A percentile compares a stretch with the other conserved stretches of the same genome.
These are phyloP conservation scores for Erebia palarica DNA, from an alignment of 2,888 invertebrate genomes.

Conservation along the genomic window DNA sequence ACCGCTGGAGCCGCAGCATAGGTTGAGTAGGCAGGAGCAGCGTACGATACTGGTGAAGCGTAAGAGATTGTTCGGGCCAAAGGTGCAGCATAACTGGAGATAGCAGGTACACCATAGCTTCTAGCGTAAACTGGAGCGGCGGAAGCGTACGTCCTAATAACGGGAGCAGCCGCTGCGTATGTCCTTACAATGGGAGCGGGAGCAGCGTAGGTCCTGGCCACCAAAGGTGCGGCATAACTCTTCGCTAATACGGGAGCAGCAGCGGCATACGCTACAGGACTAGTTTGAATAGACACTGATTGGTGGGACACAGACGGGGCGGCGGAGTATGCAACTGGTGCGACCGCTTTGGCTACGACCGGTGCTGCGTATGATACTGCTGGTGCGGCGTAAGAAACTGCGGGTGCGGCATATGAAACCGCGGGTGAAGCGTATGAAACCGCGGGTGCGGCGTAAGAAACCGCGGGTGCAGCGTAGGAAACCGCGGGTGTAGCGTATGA, in stretches of 20 bases:
- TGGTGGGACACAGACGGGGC: slow-evolving; percentile 47
- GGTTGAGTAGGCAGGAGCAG: slow-evolving; percentile 38
- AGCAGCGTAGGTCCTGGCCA: slow-evolving; percentile 43
- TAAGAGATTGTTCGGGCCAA: slow-evolving; percentile 41
- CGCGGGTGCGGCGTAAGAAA: slow-evolving; percentile 58
- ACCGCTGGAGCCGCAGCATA: slow-evolving; percentile 53
- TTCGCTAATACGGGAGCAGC: slow-evolving; percentile 61
- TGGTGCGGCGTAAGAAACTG: slow-evolving; percentile 44
- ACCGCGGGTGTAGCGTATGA: slow-evolving; percentile 41
- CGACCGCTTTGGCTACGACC: slow-evolving; percentile 60
- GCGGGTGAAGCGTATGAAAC: slow-evolving; percentile 52
- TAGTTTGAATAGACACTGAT: slow-evolving; percentile 43
- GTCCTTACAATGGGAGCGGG: slow-evolving; percentile 38
- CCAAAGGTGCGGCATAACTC: slow-evolving; percentile 69
- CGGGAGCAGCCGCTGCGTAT: slow-evolving; percentile 40
- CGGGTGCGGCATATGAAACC: slow-evolving; percentile 41
- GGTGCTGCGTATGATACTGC: slow-evolving; percentile 59
- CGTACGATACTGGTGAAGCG: slow-evolving; percentile 39
- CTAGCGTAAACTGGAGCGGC: slow-evolving; percentile 44
- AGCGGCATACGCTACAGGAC: slow-evolving; percentile 56
- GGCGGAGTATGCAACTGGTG: slow-evolving; percentile 53
- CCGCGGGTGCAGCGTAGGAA: slow-evolving; percentile 49
- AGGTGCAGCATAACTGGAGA: slow-evolving; percentile 43
- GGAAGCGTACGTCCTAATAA: slow-evolving; percentile 42
- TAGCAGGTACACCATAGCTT: slow-evolving; percentile 53